Evolutionary conservation across 1,140 invertebrate genomes (phyloP), one percentile per base, ranked within the genome.

Genomic region (Notospermus geniculatus): DNA sequence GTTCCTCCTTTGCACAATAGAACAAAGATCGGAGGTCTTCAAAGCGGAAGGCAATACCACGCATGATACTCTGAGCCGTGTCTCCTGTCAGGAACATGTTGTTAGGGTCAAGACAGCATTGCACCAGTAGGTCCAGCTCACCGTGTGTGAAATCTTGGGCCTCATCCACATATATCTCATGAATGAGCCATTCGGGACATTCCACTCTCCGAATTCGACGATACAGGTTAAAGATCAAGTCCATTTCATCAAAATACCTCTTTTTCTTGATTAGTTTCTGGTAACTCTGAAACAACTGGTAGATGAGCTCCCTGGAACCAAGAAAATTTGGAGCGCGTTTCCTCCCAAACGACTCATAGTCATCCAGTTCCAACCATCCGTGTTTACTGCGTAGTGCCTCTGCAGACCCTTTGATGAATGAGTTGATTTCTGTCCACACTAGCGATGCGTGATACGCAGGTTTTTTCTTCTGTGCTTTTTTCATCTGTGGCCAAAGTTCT

Each of bases 51-150:
- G 77, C 65, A 5, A 79, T 71, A 22, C 77, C 77, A 15, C 74
- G 60, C 77, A 79, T 79, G 46, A 79, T 79, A 59, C 74, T 74
- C 65, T 79, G 77, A 1, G 77, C 77, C 29, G 77, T 79, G 62
- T 79, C 77, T 5, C 77, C 77, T 5, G 77, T 79, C 32, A 79
- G 65, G 59, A 79, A 79, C 71, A 77, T 76, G 9, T 72, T 55
- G 59, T 79, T 79, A 28, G 77, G 77, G 32, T 74, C 67, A 30
- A 74, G 66, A 45, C 70, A 72, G 22, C 77, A 57, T 43, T 66
- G 57, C 1, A 79, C 67, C 15, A 79, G 64, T 2, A 79, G 65
- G 58, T 67, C 71, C 17, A 79, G 64, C 39, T 79, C 77, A 15
- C 74, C 74, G 60, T 79, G 77, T 0, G 77, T 76, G 62, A 79